Conservation (phyloP, 2,797 vertebrate genomes). For the Anguilla obscura region DNA sequence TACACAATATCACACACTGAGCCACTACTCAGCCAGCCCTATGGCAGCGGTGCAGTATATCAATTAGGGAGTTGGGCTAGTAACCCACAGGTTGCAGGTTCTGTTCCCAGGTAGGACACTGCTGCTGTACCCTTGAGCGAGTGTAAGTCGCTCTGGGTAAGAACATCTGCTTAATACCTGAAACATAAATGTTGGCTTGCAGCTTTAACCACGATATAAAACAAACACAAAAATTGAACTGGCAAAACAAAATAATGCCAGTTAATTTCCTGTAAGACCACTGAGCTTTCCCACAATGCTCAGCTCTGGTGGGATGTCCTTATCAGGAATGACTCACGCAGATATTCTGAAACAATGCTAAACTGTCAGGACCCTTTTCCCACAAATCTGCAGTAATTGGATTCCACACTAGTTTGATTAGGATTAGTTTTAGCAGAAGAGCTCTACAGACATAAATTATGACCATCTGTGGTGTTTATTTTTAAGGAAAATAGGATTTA, state of each 20-base stretch:
- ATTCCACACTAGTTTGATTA: slow-evolving; percentile 12
- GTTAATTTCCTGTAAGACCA: not conserved
- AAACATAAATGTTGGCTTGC: not conserved
- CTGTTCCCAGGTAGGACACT: slow-evolving; percentile 21
- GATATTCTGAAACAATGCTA: slow-evolving; percentile 13
- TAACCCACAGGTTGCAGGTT: slow-evolving; percentile 12
- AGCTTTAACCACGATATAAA: not conserved
- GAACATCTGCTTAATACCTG: not conserved
- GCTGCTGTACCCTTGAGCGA: not conserved
- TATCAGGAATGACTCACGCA: not conserved
- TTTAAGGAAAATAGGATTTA: not conserved
- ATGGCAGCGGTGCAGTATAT: not conserved
- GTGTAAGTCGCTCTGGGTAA: not conserved
- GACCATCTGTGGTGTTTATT: not conserved
- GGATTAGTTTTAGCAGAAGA: slow-evolving; percentile 16
- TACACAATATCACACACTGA: not conserved
- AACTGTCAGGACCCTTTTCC: too few relatives aligned
- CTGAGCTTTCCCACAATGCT: slow-evolving; percentile 17
- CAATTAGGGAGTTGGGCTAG: not conserved
- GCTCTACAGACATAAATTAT: not conserved
- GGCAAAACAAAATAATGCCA: not conserved
- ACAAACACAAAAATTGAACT: not conserved
- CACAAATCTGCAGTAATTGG: slow-evolving; percentile 10
- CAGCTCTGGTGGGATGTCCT: not conserved
- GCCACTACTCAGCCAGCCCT: not conserved